phyloP scores from a whole-genome alignment of 1,140 invertebrate species.

The Physella acuta region DNA sequence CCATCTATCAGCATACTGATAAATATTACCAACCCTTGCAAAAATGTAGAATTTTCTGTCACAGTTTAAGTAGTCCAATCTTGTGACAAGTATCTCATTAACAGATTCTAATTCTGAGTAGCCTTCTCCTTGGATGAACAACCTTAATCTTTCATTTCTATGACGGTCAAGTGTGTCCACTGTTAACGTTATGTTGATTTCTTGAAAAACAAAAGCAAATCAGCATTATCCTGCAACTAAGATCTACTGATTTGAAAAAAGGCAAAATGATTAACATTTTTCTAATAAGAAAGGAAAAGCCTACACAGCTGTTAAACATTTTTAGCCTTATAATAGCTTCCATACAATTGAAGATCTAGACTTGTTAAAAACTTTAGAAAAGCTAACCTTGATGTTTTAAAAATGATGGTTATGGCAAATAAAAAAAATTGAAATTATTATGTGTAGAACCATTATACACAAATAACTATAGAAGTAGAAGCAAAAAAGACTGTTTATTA shows the following conservation, averaged over 20 bases:
- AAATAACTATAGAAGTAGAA: too few species aligned
- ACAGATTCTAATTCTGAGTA: slow-evolving; percentile 13
- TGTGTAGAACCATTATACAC: too few species aligned
- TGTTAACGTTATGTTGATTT: slow-evolving; percentile 28
- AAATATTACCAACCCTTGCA: slow-evolving; percentile 18
- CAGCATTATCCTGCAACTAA: not conserved
- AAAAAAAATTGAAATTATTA: too few species aligned
- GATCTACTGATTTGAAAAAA: not conserved
- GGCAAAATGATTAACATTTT: not conserved
- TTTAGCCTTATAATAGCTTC: too few species aligned
- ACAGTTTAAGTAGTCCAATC: slow-evolving; percentile 18
- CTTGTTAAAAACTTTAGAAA: too few species aligned
- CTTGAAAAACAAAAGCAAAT: slow-evolving; percentile 10
- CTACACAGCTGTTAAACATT: not conserved
- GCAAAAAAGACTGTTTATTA: too few species aligned
- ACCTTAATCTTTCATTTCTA: slow-evolving; percentile 27
- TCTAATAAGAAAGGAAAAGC: not conserved
- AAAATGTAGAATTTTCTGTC: slow-evolving; percentile 21
- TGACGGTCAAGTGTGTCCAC: slow-evolving; percentile 33
- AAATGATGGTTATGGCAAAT: too few species aligned
- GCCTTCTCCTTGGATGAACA: slow-evolving; percentile 23
- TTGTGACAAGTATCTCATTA: slow-evolving; percentile 12
- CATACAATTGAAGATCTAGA: too few species aligned
- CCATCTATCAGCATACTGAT: too few species aligned
- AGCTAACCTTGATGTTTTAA: too few species aligned